Base-by-base conservation (phyloP, 1,140 invertebrate species). In the Psix sp. region DNA sequence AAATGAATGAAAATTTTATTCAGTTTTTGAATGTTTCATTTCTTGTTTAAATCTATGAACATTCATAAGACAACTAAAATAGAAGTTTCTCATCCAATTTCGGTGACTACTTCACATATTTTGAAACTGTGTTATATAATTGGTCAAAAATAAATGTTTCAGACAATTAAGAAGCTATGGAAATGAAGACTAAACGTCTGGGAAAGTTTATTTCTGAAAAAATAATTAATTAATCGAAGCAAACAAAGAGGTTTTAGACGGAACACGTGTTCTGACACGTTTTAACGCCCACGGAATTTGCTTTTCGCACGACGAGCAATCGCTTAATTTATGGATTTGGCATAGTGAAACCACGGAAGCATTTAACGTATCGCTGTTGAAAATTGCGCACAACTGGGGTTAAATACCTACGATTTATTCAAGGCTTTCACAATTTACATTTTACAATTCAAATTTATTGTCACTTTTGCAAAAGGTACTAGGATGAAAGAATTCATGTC, bases 291-390 rank as follows among this genome's bases (percentile, higher is more conserved):
- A 70, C 60, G 60, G 62, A 52, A 46, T 63, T 49, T 52, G 45
- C 10, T 67, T 52, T 67, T 57, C 57, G 33, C 67, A 54, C 57
- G 74, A 54, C 60, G 48, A 17, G 57, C 49, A 70, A 63, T 72
- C 63, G 62, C 45, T 57, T 68, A 68, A 76, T 72, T 76, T 72
- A 76, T 73, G 36, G 20, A 43, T 68, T 76, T 76, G 74, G 68
- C 74, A 76, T 72, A 63, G 56, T 51, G n/a, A 42, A 51, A 49
- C 60, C 33, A 35, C 60, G 73, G 65, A 76, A 76, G 46, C 51
- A 52, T 72, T 76, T 68, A 63, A 48, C 7, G 46, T 72, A 76
- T 56, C 54, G n/a, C 26, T 49, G 43, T 49, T 57, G 38, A 13
- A 52, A 75, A 70, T 56, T 70, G 66, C 65, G 39, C 59, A 46